These are phyloP conservation scores for Xylota sylvarum DNA, from an alignment of 2,888 invertebrate genomes.

Conservation along the genomic window DNA sequence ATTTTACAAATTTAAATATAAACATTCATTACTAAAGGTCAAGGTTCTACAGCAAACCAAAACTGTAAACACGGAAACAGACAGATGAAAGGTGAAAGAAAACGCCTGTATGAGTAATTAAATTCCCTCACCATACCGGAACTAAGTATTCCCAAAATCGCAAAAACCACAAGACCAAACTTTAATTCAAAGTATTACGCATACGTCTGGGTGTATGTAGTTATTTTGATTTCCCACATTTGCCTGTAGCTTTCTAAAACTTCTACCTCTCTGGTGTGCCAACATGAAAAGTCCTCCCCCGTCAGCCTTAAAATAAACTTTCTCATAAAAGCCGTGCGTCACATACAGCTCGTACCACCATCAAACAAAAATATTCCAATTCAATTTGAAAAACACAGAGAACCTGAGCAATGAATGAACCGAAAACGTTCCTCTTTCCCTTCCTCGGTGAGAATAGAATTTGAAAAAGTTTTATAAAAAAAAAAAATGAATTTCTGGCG, in stretches of 20 bases:
- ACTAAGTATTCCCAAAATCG: constrained; percentile 22
- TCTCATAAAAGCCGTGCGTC: constrained; percentile 36
- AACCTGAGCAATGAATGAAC: constrained; percentile 50
- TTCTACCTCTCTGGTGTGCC: background rate
- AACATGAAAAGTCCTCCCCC: constrained; percentile 1
- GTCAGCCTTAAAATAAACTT: constrained; percentile 36
- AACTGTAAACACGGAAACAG: background rate
- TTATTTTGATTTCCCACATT: constrained; percentile 37
- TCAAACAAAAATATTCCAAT: constrained; percentile 32
- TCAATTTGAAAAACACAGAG: constrained; percentile 25
- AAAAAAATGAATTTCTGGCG: background rate
- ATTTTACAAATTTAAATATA: background rate
- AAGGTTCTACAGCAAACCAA: constrained; percentile 11
- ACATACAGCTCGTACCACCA: constrained; percentile 7
- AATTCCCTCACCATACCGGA: constrained; percentile 37
- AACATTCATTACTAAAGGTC: constrained; percentile 15
- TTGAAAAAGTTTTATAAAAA: constrained; percentile 24
- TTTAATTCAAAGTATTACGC: constrained; percentile 45
- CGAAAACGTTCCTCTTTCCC: constrained; percentile 12
- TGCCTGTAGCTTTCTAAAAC: constrained; percentile 16
- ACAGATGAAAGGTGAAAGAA: constrained; percentile 23
- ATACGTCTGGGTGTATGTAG: constrained; percentile 37
- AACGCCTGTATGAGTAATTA: constrained; percentile 26
- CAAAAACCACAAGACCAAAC: constrained; percentile 13
- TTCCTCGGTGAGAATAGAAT: constrained; percentile 14